Conservation (phyloP, 2,113 vertebrate genomes). For the Grammomys dolichurus region DNA sequence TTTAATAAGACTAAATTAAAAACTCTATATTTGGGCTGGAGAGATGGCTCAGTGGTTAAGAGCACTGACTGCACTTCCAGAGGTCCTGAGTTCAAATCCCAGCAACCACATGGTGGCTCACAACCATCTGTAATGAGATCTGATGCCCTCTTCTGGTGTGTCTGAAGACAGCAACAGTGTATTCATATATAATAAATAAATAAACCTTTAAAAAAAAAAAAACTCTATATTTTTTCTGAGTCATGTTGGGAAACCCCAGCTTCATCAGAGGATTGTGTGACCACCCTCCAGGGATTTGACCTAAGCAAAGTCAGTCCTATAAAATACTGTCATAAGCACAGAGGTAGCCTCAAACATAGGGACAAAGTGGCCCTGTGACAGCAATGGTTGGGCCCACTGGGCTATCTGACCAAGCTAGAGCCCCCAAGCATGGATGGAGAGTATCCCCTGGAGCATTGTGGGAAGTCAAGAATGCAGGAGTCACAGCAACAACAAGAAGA, state of each 20-base stretch:
- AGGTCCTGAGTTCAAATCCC: no score
- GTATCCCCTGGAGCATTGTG: neutral
- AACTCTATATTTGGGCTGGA: neutral
- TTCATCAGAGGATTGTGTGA: neutral
- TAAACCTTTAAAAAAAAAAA: no score
- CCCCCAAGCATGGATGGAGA: neutral
- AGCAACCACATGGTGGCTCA: no score
- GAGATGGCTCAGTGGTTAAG: no score
- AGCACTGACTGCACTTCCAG: no score
- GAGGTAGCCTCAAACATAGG: neutral
- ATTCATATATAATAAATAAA: no score
- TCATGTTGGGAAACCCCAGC: neutral
- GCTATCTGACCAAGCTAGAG: neutral
- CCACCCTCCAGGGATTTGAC: neutral
- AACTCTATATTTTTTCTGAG: neutral
- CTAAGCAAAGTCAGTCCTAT: neutral
- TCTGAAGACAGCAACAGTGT: no score
- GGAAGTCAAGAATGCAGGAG: neutral
- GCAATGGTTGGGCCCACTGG: neutral
- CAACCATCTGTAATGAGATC: no score
- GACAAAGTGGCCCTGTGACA: neutral
- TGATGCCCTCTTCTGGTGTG: no score
- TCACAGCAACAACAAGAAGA: neutral
- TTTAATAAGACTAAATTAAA: neutral
- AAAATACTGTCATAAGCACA: neutral